Percentiles rank a stretch among this genome's conserved stretches.
Conservation (phyloP, 2,888 invertebrate species). For the Archips xylosteana region DNA sequence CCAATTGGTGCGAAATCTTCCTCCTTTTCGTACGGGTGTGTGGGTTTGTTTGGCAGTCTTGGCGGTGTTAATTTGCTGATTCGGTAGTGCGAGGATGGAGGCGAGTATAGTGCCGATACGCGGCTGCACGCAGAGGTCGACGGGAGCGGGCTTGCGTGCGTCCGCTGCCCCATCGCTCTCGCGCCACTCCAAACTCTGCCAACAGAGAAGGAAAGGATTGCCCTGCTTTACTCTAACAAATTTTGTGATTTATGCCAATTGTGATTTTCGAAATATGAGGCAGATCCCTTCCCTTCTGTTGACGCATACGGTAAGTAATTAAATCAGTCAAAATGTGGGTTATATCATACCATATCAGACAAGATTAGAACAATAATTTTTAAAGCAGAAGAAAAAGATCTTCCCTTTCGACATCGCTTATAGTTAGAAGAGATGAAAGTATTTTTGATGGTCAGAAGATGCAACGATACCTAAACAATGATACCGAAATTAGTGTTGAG, state of each 20-base stretch:
- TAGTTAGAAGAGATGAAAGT: not conserved
- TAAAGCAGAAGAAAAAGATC: constrained; percentile 73
- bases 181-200: constrained; percentile 78
- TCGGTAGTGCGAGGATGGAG: constrained; percentile 63
- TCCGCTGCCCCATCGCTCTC: constrained; percentile 50
- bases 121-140: constrained; percentile 57
- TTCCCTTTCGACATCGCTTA: constrained; percentile 49
- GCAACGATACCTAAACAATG: not conserved
- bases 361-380: constrained; percentile 29
- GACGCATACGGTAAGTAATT: constrained; percentile 39
- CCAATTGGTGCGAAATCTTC: constrained; percentile 89
- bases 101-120: constrained; percentile 54
- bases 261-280: constrained; percentile 48
- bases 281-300: constrained; percentile 84
- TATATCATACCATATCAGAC: not conserved
- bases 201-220: constrained; percentile 89
- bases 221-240: constrained; percentile 63
- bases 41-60: constrained; percentile 48
- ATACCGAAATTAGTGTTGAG: not conserved
- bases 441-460: not conserved
- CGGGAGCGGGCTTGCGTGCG: constrained; percentile 52
- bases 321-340: constrained; percentile 34
- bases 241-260: constrained; percentile 44
- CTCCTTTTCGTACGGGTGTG: constrained; percentile 80
- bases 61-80: constrained; percentile 60